phyloP scores from a whole-genome alignment of 2,113 vertebrate species.

The Casuarius casuarius region DNA sequence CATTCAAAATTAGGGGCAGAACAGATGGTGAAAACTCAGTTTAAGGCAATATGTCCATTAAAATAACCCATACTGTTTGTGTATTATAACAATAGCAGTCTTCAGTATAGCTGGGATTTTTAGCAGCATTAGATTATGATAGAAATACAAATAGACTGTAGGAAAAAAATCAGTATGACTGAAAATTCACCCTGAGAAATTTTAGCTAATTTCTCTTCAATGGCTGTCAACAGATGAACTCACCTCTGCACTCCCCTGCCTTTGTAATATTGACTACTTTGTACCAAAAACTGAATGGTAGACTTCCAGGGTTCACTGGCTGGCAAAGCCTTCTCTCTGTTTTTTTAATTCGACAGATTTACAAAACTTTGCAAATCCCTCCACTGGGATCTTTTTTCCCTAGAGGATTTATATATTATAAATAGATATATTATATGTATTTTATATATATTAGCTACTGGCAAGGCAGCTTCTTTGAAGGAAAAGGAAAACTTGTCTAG shows the following conservation, averaged over 20 bases:
- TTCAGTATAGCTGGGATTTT: constrained; percentile 58
- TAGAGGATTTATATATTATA: not conserved
- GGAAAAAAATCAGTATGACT: not conserved
- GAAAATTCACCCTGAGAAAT: constrained; percentile 21
- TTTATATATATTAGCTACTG: not conserved
- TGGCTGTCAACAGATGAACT: not conserved
- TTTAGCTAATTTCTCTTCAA: not conserved
- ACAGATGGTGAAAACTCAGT: constrained; percentile 81
- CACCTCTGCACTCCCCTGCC: not conserved
- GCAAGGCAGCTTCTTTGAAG: not conserved
- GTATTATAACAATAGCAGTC: constrained; percentile 66
- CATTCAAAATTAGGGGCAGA: constrained; percentile 80
- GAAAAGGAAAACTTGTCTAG: not conserved
- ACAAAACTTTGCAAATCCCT: not conserved
- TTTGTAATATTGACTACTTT: not conserved
- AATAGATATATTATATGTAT: not conserved
- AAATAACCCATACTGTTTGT: constrained; percentile 76
- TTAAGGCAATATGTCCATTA: constrained; percentile 83
- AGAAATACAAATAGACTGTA: constrained; percentile 47
- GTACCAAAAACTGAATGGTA: not conserved
- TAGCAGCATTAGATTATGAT: constrained; percentile 1
- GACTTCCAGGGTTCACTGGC: not conserved
- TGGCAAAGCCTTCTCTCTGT: not conserved
- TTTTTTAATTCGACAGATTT: not conserved
- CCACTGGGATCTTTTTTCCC: not conserved